Evolutionary conservation across 2,888 invertebrate species (phyloP).

Genomic region (Drosophila monieri): DNA sequence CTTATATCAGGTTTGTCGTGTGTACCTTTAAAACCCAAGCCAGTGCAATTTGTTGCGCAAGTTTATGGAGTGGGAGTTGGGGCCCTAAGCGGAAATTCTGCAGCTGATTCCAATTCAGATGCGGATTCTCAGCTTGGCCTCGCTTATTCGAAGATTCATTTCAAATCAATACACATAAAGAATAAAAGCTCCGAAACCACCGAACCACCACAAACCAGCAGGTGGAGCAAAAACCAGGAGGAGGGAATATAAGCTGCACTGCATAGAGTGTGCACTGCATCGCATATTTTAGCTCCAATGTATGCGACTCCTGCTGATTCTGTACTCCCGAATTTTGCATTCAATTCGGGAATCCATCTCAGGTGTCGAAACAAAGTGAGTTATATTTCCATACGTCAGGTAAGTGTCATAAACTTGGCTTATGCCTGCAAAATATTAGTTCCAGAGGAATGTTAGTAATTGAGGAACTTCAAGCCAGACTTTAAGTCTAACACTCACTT

Average conservation of each 20-base stretch:
- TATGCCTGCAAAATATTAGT: conserved; percentile 19
- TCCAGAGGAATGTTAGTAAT: conserved; percentile 12
- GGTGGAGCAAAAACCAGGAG: background rate
- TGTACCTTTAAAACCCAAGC: background rate
- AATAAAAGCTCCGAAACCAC: conserved; percentile 58
- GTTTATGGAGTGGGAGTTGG: conserved; percentile 5
- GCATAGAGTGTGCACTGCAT: conserved; percentile 21
- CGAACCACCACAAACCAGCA: conserved; percentile 23
- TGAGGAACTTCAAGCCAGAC: conserved; percentile 14
- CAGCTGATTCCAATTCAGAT: conserved; percentile 32
- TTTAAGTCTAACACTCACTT: background rate
- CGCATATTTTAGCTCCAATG: conserved; percentile 53
- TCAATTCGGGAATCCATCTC: conserved; percentile 23
- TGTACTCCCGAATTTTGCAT: conserved; percentile 17
- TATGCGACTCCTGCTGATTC: conserved; percentile 46
- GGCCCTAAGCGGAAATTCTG: conserved; percentile 10
- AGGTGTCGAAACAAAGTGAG: conserved; percentile 51
- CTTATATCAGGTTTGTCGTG: background rate
- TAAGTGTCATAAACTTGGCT: conserved; percentile 41
- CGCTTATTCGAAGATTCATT: conserved; percentile 74
- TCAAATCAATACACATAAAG: conserved; percentile 78
- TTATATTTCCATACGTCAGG: conserved; percentile 38
- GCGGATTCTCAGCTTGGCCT: conserved; percentile 43
- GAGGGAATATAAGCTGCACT: conserved; percentile 17
- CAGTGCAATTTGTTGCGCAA: conserved; percentile 39